Base-by-base conservation (phyloP, 2,797 vertebrate genomes). In the Phalloptychus januarius region DNA sequence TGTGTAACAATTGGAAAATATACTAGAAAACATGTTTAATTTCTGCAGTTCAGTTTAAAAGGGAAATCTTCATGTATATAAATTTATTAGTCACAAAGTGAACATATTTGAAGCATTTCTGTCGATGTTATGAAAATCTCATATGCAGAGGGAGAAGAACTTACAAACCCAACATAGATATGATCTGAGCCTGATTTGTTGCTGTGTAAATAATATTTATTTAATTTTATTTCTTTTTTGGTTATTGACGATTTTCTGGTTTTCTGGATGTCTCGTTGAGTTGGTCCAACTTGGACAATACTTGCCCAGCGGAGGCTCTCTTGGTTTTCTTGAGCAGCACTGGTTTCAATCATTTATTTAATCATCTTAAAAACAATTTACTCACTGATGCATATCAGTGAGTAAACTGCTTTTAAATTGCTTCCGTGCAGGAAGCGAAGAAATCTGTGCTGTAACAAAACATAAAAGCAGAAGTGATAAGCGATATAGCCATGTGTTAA, bases 401-500 rank as follows among this genome's bases (percentile, higher is more conserved):
- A 44, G 65, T 44, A 42, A 70, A 70, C 25, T 6, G 13, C 38
- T 44, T 44, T 70, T 42, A 44, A 70, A 28, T 15, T 44, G 25
- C 42, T 70, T 70, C 25, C 25, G 25, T 70, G 40, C 40, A 70
- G 67, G 82, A 77, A 46, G 54, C 73, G 3, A 75, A 69, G 3
- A 81, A 76, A 81, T 80, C 2, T 77, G 58, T 16, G 36, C 72
- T 58, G 12, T 77, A 85, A 79, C 71, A 50, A 87, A 88, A 80
- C 20, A 10, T 56, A 86, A 89, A 87, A 82, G 85, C 40, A 33
- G 70, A 77, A 87, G 82, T 82, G 75, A 88, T 82, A 86, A 91
- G 80, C 87, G 81, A 83, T 85, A 88, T 87, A 80, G 87, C 78
- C 77, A 83, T 45, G 58, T 80, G 85, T 84, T 82, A 70, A 74